These are phyloP conservation scores for Pteruthius melanotis DNA, from an alignment of 2,113 vertebrate species.

Conservation along the genomic window DNA sequence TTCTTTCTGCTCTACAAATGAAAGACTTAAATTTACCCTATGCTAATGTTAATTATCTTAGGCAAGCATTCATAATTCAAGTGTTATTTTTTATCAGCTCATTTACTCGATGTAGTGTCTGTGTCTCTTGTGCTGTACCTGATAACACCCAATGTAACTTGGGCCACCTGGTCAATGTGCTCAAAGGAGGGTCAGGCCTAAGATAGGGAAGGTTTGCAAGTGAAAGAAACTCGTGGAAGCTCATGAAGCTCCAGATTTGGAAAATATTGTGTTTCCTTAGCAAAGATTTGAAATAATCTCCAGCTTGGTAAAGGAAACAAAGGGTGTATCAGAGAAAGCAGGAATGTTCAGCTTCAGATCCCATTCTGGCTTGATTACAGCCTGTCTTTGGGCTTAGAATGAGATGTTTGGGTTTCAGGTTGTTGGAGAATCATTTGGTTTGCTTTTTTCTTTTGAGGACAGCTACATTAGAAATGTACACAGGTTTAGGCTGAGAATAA, in stretches of 20 bases:
- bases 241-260: neutral
- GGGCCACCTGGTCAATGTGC: neutral
- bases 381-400: neutral
- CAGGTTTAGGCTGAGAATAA: neutral
- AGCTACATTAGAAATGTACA: neutral
- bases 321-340: neutral
- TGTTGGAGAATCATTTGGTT: neutral
- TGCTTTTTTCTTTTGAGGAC: neutral
- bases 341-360: neutral
- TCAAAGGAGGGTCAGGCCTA: neutral
- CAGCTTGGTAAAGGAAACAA: neutral
- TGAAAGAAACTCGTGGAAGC: neutral
- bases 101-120: neutral
- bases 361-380: neutral
- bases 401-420: neutral
- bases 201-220: neutral
- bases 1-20: neutral
- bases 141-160: neutral
- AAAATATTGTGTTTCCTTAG: neutral
- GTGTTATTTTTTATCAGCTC: neutral
- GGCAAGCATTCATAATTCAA: neutral
- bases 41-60: neutral
- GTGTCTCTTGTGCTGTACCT: neutral
- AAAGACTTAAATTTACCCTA: neutral
- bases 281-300: neutral